Evolutionary conservation across 2,113 vertebrate species (phyloP).

Genomic region (Suncus etruscus): DNA sequence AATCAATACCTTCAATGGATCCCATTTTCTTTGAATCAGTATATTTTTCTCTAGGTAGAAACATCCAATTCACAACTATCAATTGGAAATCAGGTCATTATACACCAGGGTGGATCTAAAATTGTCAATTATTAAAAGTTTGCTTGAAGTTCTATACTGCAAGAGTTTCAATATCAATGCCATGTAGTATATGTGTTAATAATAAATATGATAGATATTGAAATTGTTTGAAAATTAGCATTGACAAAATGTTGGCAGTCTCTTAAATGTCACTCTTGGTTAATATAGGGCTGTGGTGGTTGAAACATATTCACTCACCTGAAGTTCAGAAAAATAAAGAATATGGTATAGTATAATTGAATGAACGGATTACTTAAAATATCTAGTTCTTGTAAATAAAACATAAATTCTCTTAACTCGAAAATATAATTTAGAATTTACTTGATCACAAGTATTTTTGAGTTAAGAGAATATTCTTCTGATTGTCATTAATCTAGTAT

Average conservation of each 20-base stretch:
- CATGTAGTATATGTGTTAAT: slow-evolving; percentile 17
- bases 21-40: not conserved
- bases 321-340: not conserved
- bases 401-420: not conserved
- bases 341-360: not conserved
- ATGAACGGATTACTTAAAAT: not conserved
- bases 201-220: slow-evolving; percentile 12
- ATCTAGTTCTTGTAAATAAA: not conserved
- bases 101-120: slow-evolving; percentile 21
- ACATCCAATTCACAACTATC: not conserved
- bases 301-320: not conserved
- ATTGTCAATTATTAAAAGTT: slow-evolving; percentile 45
- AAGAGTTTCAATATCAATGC: not conserved
- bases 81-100: not conserved
- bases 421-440: not conserved
- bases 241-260: not conserved
- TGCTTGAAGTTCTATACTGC: slow-evolving; percentile 40
- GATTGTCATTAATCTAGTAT: not conserved
- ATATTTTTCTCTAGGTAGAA: not conserved
- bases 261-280: not conserved
- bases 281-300: not conserved
- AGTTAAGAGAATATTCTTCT: not conserved
- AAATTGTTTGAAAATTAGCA: slow-evolving; percentile 20
- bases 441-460: not conserved
- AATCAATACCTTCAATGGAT: not conserved